Conservation (phyloP, 2,888 invertebrate genomes). For the Troides oblongomaculatus region DNA sequence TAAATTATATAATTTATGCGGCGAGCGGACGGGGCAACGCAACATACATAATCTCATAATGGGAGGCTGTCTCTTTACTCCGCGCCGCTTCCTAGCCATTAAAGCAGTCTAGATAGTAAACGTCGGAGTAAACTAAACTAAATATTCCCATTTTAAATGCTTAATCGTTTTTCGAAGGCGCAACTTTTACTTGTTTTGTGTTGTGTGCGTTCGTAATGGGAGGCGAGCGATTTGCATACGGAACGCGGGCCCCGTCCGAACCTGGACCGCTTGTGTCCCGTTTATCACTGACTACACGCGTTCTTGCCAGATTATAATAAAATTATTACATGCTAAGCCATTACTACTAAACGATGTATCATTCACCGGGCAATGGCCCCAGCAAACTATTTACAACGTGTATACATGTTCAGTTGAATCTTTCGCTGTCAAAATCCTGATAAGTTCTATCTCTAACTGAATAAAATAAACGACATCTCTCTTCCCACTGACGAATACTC, state of each 20-base stretch:
- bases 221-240: constrained; percentile 33
- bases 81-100: constrained; percentile 69
- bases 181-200: constrained; percentile 41
- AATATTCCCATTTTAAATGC: constrained; percentile 63
- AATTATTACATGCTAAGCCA: neutral
- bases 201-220: constrained; percentile 32
- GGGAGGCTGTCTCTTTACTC: constrained; percentile 51
- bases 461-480: neutral
- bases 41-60: constrained; percentile 53
- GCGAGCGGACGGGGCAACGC: constrained; percentile 56
- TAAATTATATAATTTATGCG: constrained; percentile 72
- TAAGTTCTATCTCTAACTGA: neutral
- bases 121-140: constrained; percentile 69
- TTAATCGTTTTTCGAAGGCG: constrained; percentile 58
- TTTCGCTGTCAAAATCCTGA: constrained; percentile 1
- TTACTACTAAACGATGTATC: neutral
- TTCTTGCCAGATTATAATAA: constrained; percentile 4
- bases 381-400: neutral
- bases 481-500: neutral
- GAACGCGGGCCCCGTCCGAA: constrained; percentile 5
- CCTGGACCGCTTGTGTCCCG: neutral
- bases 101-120: constrained; percentile 72
- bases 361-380: neutral
- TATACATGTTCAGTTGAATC: neutral
- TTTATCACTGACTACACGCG: neutral